Evolutionary conservation across 2,113 vertebrate genomes (phyloP).

Genomic region (Tinamus guttatus): DNA sequence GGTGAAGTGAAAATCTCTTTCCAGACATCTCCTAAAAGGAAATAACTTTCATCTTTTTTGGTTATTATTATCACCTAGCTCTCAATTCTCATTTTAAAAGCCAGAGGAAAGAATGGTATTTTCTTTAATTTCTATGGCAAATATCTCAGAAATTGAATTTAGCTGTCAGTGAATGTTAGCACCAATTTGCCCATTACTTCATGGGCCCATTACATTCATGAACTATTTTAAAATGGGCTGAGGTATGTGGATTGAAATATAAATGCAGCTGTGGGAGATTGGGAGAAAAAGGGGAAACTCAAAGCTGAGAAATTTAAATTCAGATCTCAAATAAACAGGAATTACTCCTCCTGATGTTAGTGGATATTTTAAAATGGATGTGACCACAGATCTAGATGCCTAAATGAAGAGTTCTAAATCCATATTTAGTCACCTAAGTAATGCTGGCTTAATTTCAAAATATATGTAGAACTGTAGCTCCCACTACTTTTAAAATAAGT

Average conservation of each 20-base stretch:
- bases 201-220: too few relatives aligned
- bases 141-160: background rate
- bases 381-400: conserved; percentile 18
- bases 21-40: background rate
- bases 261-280: background rate
- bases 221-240: background rate
- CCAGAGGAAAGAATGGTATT: background rate
- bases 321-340: conserved; percentile 36
- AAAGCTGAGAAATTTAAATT: conserved; percentile 19
- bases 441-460: conserved; percentile 13
- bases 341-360: conserved; percentile 13
- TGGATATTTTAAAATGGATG: conserved; percentile 21
- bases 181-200: background rate
- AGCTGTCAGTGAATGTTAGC: background rate
- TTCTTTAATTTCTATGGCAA: background rate
- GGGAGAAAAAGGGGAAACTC: conserved; percentile 21
- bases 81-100: background rate
- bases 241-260: background rate
- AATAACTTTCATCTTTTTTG: background rate
- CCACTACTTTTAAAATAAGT: background rate
- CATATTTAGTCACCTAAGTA: background rate
- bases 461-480: background rate
- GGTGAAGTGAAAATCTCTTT: background rate
- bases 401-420: background rate
- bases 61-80: background rate